These are phyloP conservation scores for Glaucidium brasilianum DNA, from an alignment of 2,113 vertebrate genomes.

Conservation along the genomic window DNA sequence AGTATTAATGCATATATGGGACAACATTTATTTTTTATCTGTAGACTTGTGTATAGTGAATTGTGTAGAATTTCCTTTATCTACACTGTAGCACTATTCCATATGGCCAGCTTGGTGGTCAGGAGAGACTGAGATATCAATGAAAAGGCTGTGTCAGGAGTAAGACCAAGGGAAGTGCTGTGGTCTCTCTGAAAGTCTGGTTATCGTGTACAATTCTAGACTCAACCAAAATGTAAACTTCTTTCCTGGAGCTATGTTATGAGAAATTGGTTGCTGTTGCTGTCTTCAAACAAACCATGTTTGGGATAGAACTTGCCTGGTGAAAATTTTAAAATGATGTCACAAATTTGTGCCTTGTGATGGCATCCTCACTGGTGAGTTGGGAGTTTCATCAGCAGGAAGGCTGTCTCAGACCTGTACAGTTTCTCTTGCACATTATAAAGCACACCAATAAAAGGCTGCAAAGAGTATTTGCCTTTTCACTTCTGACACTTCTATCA, in stretches of 20 bases:
- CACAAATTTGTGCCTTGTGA: not conserved
- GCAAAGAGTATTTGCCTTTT: not conserved
- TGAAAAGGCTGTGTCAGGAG: not conserved
- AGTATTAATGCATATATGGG: not conserved
- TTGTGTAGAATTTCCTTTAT: not conserved
- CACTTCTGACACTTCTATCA: not conserved
- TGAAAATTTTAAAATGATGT: not conserved
- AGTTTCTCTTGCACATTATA: not conserved
- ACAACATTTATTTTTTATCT: not conserved
- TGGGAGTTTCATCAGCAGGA: not conserved
- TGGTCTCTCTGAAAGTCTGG: not conserved
- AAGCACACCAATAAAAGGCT: not conserved
- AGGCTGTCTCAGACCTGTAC: not conserved
- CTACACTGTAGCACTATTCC: not conserved
- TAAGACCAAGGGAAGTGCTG: not conserved
- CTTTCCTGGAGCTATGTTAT: not conserved
- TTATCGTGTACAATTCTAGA: not conserved
- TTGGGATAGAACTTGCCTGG: not conserved
- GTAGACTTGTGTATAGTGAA: not conserved
- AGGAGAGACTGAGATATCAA: not conserved
- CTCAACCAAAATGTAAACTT: not conserved
- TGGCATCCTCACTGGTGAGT: not conserved
- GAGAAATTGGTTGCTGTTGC: not conserved
- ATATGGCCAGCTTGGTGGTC: not conserved
- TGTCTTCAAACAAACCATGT: not conserved